Conservation (phyloP, 2,888 invertebrate species). For the Perizoma flavofasciatum region DNA sequence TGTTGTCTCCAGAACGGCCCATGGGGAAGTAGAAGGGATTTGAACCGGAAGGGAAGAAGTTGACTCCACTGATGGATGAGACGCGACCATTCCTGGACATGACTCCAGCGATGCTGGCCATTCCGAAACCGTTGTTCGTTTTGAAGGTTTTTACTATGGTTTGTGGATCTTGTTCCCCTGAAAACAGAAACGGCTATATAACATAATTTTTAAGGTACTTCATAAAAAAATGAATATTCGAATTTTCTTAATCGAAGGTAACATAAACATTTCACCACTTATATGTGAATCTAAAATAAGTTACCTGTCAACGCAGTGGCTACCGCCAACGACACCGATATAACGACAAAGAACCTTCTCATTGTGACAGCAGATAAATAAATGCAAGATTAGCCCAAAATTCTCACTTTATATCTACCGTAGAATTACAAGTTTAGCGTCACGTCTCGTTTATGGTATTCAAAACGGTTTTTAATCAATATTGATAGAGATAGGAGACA, state of each 20-base stretch:
- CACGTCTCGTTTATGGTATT: constrained; percentile 48
- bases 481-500: constrained; percentile 53
- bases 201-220: too few species aligned
- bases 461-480: constrained; percentile 67
- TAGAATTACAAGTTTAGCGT: constrained; percentile 56
- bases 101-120: constrained; percentile 59
- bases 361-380: constrained; percentile 54
- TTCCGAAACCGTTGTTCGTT: constrained; percentile 47
- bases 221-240: too few species aligned
- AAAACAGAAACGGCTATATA: constrained; percentile 4
- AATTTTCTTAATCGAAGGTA: too few species aligned
- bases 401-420: constrained; percentile 63
- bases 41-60: constrained; percentile 49
- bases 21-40: constrained; percentile 26
- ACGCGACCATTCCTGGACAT: constrained; percentile 61
- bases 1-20: constrained; percentile 36
- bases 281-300: constrained; percentile 24
- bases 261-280: too few species aligned
- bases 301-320: constrained; percentile 48
- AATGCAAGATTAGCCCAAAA: constrained; percentile 57
- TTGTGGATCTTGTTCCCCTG: constrained; percentile 25
- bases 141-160: constrained; percentile 33
- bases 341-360: constrained; percentile 46
- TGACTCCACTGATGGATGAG: constrained; percentile 57
- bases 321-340: constrained; percentile 41